Percentiles rank a stretch among this genome's conserved stretches.
phyloP scores from a whole-genome alignment of 2,888 invertebrate genomes.

The Biston betularia region DNA sequence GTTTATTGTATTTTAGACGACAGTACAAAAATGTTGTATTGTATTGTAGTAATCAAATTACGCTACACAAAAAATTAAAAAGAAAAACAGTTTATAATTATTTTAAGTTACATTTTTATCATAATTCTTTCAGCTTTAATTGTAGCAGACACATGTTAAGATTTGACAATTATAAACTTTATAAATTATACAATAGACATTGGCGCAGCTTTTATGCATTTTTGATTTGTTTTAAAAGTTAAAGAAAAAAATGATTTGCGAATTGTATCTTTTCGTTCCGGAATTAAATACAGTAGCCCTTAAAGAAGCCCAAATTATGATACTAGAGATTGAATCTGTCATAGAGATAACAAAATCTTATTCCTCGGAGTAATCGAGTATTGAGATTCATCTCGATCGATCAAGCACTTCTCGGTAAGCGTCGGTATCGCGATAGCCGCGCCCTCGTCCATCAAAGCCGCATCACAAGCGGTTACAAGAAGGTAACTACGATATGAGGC shows the following conservation, averaged over 20 bases:
- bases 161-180: too few relatives aligned
- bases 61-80: too few relatives aligned
- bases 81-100: too few relatives aligned
- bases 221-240: not conserved
- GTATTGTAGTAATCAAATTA: too few relatives aligned
- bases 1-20: too few relatives aligned
- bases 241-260: not conserved
- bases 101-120: too few relatives aligned
- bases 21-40: too few relatives aligned
- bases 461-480: constrained; percentile 77
- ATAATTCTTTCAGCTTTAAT: too few relatives aligned
- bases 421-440: constrained; percentile 63
- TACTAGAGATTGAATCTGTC: constrained; percentile 6
- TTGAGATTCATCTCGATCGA: constrained; percentile 50
- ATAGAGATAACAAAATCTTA: constrained; percentile 7
- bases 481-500: constrained; percentile 64
- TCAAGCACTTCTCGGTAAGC: constrained; percentile 52
- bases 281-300: not conserved
- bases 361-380: constrained; percentile 3
- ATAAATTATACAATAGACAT: too few relatives aligned
- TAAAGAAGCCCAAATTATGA: not conserved
- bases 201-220: too few relatives aligned
- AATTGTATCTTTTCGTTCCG: not conserved
- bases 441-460: constrained; percentile 79
- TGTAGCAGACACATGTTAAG: too few relatives aligned